Base-by-base conservation (phyloP, 2,113 vertebrate genomes). In the Notiomystis cincta region DNA sequence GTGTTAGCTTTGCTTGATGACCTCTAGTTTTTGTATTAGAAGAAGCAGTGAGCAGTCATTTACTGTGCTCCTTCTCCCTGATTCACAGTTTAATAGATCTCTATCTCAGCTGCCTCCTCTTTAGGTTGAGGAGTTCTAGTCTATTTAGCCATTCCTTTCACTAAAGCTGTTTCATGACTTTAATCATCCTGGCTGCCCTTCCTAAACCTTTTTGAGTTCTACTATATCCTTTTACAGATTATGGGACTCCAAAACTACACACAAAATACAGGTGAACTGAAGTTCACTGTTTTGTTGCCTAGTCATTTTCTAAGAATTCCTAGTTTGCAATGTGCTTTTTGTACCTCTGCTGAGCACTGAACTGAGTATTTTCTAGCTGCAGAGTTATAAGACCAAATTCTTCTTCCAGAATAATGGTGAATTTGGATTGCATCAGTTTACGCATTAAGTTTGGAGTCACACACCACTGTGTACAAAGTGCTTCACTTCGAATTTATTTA, bases 21-120 rank as follows among this genome's bases (percentile, higher is more conserved):
- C 70, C 81, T 27, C 70, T 82, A 33, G 47, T 56, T 95, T 65
- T 87, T 54, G 38, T 61, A 57, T 82, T 65, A 93, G 90, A 82
- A 85, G 76, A 22, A 94, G 83, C 37, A 64, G 30, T 27, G 45
- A 95, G 57, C 40, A 82, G 85, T 24, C 78, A 90, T 72, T 94
- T 60, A 67, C 57, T 48, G 37, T 11, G 19, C 40, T 91, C 53
- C 85, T 91, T 87, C 85, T 92, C 54, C 62, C 20, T 44, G 53
- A 64, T 35, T 80, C 72, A 84, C 31, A 89, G 31, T 93, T 94
- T 87, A 92, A 89, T 35, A 95, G 81, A 94, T 83, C 22, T 95
- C 58, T 91, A 62, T 91, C 89, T 77, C 67, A 73, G 64, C 23
- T 77, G 72, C 27, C 58, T 89, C 50, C 44, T 94, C 56, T 78